Base-by-base conservation (phyloP, 2,113 vertebrate genomes). In the Elephas maximus region DNA sequence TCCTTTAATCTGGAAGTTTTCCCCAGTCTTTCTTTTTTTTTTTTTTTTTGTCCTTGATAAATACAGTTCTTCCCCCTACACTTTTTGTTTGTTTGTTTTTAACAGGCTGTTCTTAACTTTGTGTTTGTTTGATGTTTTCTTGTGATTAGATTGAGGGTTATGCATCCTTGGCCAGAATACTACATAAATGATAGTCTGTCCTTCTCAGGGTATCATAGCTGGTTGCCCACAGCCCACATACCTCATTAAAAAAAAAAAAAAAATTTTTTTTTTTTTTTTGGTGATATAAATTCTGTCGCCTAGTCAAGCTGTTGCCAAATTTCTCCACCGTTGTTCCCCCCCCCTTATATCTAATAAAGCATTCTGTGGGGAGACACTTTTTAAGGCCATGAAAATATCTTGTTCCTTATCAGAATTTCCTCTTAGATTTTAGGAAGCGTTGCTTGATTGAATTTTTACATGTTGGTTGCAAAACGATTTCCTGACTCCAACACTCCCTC, bases 181-280 rank as follows among this genome's bases (percentile, higher is more conserved):
- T 48, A 37, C 37, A 0, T 10, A 21, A 5, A 73, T 8, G 10
- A 12, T 41, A 45, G 17, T 30, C 24, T 26, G 24, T 51, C 28
- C 20, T 48, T 28, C 24, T 71, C 65, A 7, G 45, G 53, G 21
- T 9, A 8, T 23, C 33, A 11, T 12, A 23, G 48, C 84, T 77
- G 57, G 44, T 5, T 0, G 4, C 57, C 12, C 30, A 24, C 45
- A 33, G 4, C 57, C 17, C 17, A 24, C 3, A 0, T 15, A 20
- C 90, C 69, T 84, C 28, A 1, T 0, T 37, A 37, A 37, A 37
- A 37, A 37, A 37, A 37, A 37, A 37, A 37, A 37, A 37, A 37
- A 37, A 37, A 37, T 37, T 37, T 37, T 37, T 37, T 37, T 37
- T 37, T 37, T 37, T 37, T 37, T 37, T 37, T 37, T 20, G 78